Conservation (phyloP, 2,113 vertebrate genomes). For the Oncorhynchus gorbuscha region DNA sequence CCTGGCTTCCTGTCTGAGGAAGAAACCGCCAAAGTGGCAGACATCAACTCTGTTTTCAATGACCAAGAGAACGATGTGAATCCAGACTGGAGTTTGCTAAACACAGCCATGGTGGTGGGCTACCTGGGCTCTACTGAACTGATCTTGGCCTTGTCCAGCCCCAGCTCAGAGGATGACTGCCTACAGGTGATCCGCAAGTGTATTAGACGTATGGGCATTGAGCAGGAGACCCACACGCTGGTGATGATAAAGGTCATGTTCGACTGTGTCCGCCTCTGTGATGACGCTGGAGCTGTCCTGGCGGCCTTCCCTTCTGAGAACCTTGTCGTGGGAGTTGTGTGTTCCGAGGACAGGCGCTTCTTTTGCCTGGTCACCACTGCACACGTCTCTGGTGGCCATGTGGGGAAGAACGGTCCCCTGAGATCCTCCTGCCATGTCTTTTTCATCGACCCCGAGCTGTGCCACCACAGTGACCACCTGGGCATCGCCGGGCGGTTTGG, state of each 20-base stretch:
- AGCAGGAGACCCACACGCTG: constrained; percentile 89
- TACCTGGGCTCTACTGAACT: constrained; percentile 93
- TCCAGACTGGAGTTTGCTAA: constrained; percentile 82
- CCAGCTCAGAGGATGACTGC: constrained; percentile 81
- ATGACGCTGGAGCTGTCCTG: constrained; percentile 79
- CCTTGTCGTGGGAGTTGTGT: constrained; percentile 89
- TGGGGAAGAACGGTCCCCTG: constrained; percentile 68
- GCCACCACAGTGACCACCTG: constrained; percentile 84
- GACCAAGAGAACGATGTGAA: constrained; percentile 73
- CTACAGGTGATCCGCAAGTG: constrained; percentile 85
- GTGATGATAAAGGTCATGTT: constrained; percentile 92
- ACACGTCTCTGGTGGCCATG: constrained; percentile 70
- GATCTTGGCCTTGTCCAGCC: constrained; percentile 73
- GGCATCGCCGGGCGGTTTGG: constrained; percentile 88
- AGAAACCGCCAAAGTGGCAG: constrained; percentile 56
- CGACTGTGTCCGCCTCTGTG: constrained; percentile 87
- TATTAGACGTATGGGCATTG: constrained; percentile 85
- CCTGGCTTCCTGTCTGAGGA: constrained; percentile 60
- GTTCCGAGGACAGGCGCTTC: constrained; percentile 88
- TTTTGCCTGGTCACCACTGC: constrained; percentile 93
- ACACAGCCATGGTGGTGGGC: constrained; percentile 91
- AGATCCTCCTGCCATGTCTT: constrained; percentile 93
- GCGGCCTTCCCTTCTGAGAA: constrained; percentile 92
- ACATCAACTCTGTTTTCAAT: constrained; percentile 76
- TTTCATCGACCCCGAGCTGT: constrained; percentile 91